phyloP scores from a whole-genome alignment of 1,140 invertebrate genomes.

The Drosophila murphyi region DNA sequence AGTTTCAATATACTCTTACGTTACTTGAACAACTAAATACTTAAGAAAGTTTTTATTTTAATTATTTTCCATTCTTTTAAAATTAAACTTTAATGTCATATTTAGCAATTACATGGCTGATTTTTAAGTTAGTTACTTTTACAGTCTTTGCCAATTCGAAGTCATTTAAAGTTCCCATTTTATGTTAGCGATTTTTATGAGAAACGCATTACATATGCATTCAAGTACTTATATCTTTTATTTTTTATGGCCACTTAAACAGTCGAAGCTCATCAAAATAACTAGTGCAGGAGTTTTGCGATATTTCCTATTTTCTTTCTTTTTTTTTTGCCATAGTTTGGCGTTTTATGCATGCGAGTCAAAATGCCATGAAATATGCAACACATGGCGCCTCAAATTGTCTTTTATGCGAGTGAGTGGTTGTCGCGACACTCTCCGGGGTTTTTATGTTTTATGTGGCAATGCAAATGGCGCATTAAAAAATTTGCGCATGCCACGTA shows the following conservation, averaged over 20 bases:
- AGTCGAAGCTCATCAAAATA: constrained; percentile 52
- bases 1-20: too few species aligned
- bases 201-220: constrained; percentile 21
- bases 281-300: not conserved
- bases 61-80: too few species aligned
- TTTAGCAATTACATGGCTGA: not conserved
- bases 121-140: not conserved
- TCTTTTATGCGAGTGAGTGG: constrained; percentile 56
- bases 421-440: constrained; percentile 12
- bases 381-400: constrained; percentile 75
- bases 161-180: not conserved
- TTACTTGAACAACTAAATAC: too few species aligned
- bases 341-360: constrained; percentile 62
- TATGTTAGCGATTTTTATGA: constrained; percentile 4
- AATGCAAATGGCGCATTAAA: constrained; percentile 79
- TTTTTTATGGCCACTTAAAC: constrained; percentile 69
- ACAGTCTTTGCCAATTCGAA: not conserved
- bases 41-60: too few species aligned
- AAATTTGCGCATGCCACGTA: constrained; percentile 74
- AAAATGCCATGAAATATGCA: constrained; percentile 81
- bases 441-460: constrained; percentile 55
- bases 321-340: constrained; percentile 13
- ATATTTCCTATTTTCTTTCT: constrained; percentile 3
- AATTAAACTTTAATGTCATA: not conserved
- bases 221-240: constrained; percentile 16